These are phyloP conservation scores for Penaeus vannamei DNA, from an alignment of 1,140 invertebrate species.

Conservation along the genomic window DNA sequence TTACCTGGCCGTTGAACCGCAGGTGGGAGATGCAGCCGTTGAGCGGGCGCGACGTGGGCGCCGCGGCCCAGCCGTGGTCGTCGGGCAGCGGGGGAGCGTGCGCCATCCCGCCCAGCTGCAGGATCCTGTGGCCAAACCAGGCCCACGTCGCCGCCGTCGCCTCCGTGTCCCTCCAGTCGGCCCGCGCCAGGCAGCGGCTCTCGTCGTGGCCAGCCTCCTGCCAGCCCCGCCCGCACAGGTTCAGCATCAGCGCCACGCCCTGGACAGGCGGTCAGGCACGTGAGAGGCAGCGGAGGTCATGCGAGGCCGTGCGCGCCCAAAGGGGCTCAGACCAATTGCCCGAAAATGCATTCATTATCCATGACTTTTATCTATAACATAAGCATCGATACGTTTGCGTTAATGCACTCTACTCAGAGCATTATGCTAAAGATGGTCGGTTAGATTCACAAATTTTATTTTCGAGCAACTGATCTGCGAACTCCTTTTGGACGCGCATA, in stretches of 20 bases:
- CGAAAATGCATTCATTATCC: too few species aligned
- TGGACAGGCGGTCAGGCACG: background rate
- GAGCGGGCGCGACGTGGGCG: background rate
- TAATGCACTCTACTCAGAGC: too few species aligned
- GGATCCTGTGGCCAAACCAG: background rate
- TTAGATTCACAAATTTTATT: too few species aligned
- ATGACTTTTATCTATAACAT: too few species aligned
- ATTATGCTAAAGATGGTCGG: too few species aligned
- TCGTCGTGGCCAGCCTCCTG: background rate
- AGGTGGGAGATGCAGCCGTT: slow-evolving; percentile 42
- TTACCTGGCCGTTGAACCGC: slow-evolving; percentile 39
- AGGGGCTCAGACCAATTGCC: too few species aligned
- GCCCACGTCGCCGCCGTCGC: background rate
- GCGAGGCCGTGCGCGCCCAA: background rate
- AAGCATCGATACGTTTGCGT: too few species aligned
- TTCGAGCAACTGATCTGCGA: too few species aligned
- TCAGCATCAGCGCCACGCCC: slow-evolving; percentile 1
- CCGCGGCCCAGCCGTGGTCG: background rate
- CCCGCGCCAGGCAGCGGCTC: background rate
- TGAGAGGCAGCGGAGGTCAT: background rate
- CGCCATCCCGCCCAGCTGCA: slow-evolving; percentile 26
- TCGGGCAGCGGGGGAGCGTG: slow-evolving; percentile 9
- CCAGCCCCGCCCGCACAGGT: background rate
- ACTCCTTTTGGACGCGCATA: too few species aligned
- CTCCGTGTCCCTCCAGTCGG: background rate